Evolutionary conservation across 1,140 invertebrate species (phyloP), one percentile per base, ranked within the genome.

Genomic region (Drosophila pachea): DNA sequence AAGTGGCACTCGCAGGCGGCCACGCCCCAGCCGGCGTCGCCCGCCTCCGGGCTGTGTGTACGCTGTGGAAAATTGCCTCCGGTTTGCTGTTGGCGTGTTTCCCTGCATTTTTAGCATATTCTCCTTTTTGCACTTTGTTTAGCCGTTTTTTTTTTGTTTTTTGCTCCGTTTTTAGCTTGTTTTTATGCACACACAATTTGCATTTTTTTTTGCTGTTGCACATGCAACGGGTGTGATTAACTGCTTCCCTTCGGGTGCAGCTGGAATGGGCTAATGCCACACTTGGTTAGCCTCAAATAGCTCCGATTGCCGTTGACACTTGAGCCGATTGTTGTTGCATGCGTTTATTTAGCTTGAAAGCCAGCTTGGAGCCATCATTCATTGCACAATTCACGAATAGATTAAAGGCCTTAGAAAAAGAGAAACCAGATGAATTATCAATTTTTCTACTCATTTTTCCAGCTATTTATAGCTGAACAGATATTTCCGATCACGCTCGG

Each of bases 31-130:
- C n/a, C n/a, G n/a, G n/a, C 31, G 22, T 45, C 12, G 36, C 43
- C 58, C 50, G 8, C n/a, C 22, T 4, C 40, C 12, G 49, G n/a
- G n/a, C n/a, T 55, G 53, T 62, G 63, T 72, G 53, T 68, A 43
- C 14, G 59, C 64, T 52, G 42, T 69, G 78, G 78, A 84, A 84
- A 83, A 84, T 79, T 83, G 79, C 78, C 78, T 83, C 79, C 79
- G 78, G 78, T 78, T 78, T 68, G 52, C 38, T 48, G 64, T 42
- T 48, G 52, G 50, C 73, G 48, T 66, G 47, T 35, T 56, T 16
- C 42, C 32, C 33, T 79, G 76, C 73, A 79, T 55, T 79, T 79
- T 79, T 58, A 59, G 54, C 60, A 71, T 60, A 16, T n/a, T n/a
- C 40, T 14, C 5, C 4, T n/a, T 42, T 35, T 52, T 76, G n/a